phyloP scores from a whole-genome alignment of 1,140 invertebrate genomes.

The Polypedilum pembai region DNA sequence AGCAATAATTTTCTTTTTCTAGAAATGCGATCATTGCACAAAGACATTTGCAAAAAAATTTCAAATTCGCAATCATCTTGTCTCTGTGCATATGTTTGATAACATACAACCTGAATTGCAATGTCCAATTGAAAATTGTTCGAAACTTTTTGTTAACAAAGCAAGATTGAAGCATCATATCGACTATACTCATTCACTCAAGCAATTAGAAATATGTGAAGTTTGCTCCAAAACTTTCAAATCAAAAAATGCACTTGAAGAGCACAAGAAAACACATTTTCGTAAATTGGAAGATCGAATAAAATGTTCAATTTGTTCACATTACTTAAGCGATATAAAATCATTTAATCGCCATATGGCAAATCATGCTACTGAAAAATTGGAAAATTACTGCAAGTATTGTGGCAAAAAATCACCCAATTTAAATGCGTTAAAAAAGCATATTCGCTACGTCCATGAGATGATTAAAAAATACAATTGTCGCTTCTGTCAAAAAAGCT shows the following conservation, averaged over 20 bases:
- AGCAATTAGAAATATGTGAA: slow-evolving; percentile 32
- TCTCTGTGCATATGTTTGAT: not conserved
- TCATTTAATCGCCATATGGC: not conserved
- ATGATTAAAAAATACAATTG: slow-evolving; percentile 37
- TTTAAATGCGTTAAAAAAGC: slow-evolving; percentile 39
- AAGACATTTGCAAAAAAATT: slow-evolving; percentile 38
- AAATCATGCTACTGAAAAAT: slow-evolving; percentile 35
- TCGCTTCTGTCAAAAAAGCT: slow-evolving; percentile 38
- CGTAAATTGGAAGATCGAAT: slow-evolving; percentile 31
- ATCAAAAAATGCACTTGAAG: slow-evolving; percentile 33
- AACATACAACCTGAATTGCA: slow-evolving; percentile 32
- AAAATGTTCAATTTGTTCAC: not conserved
- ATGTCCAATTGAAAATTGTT: not conserved
- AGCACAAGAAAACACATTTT: slow-evolving; percentile 37
- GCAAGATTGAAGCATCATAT: slow-evolving; percentile 1
- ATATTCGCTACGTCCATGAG: slow-evolving; percentile 39
- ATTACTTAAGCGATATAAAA: not conserved
- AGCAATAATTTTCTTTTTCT: slow-evolving; percentile 29
- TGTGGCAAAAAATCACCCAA: slow-evolving; percentile 41
- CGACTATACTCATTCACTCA: not conserved
- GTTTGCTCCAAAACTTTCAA: not conserved
- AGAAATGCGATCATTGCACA: slow-evolving; percentile 37
- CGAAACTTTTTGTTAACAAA: not conserved
- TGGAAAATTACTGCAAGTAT: slow-evolving; percentile 35
- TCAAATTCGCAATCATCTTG: slow-evolving; percentile 29